A percentile compares a stretch with the other conserved stretches of the same genome.
phyloP scores from a whole-genome alignment of 2,797 vertebrate genomes.

The Euphonia xanthogaster region DNA sequence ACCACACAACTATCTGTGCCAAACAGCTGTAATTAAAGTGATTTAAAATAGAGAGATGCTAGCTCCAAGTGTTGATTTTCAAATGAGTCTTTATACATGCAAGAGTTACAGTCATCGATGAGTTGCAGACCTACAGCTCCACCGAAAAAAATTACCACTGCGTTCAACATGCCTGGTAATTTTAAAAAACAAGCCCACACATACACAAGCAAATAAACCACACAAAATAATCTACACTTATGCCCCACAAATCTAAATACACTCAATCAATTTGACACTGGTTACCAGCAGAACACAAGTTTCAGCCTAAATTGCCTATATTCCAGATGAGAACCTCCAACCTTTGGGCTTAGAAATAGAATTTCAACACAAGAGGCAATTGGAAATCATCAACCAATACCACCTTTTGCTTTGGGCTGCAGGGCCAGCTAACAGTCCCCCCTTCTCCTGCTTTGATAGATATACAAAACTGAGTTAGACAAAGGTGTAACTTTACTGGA shows the following conservation, averaged over 20 bases:
- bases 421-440: background rate
- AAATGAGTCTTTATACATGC: slow-evolving; percentile 23
- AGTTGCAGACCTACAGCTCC: background rate
- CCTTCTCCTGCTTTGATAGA: background rate
- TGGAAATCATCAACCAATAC: background rate
- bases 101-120: background rate
- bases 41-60: slow-evolving; percentile 59
- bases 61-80: slow-evolving; percentile 55
- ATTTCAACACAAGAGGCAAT: background rate
- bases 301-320: background rate
- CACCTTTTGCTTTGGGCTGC: background rate
- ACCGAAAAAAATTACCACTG: background rate
- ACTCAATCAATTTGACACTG: background rate
- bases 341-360: background rate
- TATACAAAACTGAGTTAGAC: background rate
- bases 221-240: background rate
- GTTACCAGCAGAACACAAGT: background rate
- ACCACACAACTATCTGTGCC: slow-evolving; percentile 63
- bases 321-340: background rate
- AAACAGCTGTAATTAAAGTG: slow-evolving; percentile 70
- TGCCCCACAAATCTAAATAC: background rate
- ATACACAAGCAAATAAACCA: background rate
- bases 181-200: background rate
- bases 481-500: background rate
- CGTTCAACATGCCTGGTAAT: background rate